These are phyloP conservation scores for Anodontia alba DNA, from an alignment of 2,888 invertebrate genomes.

Conservation along the genomic window DNA sequence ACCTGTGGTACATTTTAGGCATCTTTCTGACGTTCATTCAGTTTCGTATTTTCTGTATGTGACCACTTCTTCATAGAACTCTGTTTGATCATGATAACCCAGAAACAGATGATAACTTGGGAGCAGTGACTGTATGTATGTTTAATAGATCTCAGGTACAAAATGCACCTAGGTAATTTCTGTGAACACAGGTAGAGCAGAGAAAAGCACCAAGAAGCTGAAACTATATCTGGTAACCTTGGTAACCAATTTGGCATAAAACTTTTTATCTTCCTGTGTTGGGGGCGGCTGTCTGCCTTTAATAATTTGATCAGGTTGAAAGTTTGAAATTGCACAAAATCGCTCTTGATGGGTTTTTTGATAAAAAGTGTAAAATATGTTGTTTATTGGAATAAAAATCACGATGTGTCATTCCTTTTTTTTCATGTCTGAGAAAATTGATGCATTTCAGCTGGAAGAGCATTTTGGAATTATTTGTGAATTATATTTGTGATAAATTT, in stretches of 20 bases:
- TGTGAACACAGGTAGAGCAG: background rate
- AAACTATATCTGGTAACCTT: slow-evolving; percentile 24
- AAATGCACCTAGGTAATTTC: slow-evolving; percentile 2
- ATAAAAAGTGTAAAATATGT: background rate
- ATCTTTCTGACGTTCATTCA: too few relatives aligned
- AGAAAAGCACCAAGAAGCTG: background rate
- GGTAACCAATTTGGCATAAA: slow-evolving; percentile 28
- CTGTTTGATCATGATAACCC: too few relatives aligned
- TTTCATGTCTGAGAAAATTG: too few relatives aligned
- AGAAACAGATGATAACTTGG: too few relatives aligned
- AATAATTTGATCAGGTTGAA: slow-evolving; percentile 1
- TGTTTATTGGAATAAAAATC: background rate
- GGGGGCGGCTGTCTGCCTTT: slow-evolving; percentile 10
- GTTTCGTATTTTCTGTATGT: too few relatives aligned
- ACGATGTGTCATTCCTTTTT: too few relatives aligned
- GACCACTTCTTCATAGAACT: too few relatives aligned
- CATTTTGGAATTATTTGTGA: too few relatives aligned
- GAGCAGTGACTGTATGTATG: too few relatives aligned
- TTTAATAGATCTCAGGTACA: slow-evolving; percentile 3
- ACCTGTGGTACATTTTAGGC: too few relatives aligned
- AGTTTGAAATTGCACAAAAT: slow-evolving; percentile 10
- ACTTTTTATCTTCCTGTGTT: slow-evolving; percentile 4
- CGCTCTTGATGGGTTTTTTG: background rate
- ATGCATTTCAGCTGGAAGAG: too few relatives aligned
- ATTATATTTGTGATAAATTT: too few relatives aligned